phyloP scores from a whole-genome alignment of 2,888 invertebrate genomes.

The Parnassius orleans region DNA sequence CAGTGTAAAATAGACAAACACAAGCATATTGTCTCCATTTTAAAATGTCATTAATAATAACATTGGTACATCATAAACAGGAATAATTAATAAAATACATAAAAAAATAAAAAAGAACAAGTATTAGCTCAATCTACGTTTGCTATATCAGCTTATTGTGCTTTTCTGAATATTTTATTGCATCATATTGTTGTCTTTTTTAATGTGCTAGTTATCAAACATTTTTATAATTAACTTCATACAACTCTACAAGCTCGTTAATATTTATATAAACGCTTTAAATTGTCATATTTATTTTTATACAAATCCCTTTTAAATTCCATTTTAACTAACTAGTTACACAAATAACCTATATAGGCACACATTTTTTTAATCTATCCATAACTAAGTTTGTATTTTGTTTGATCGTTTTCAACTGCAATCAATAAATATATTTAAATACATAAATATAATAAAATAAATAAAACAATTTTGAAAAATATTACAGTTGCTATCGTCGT shows the following conservation, averaged over 20 bases:
- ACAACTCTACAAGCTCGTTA: conserved; percentile 61
- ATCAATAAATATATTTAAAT: background rate
- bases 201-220: conserved; percentile 13
- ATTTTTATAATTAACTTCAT: conserved; percentile 31
- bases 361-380: conserved; percentile 59
- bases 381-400: conserved; percentile 19
- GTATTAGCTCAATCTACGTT: too few species aligned
- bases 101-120: too few species aligned
- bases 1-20: too few species aligned
- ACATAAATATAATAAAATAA: too few species aligned
- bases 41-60: too few species aligned
- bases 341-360: conserved; percentile 69
- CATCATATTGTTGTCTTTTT: background rate
- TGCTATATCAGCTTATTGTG: background rate
- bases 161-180: background rate
- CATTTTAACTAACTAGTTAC: conserved; percentile 58
- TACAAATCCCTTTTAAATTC: conserved; percentile 51
- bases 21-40: too few species aligned
- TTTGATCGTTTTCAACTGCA: conserved; percentile 6
- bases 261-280: conserved; percentile 49
- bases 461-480: too few species aligned
- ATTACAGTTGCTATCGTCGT: too few species aligned
- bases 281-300: conserved; percentile 45
- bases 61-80: too few species aligned
- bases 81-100: too few species aligned